Percentiles rank a stretch among this genome's conserved stretches.
Evolutionary conservation across 2,888 invertebrate species (phyloP).

Genomic region (Lamproptera curius): DNA sequence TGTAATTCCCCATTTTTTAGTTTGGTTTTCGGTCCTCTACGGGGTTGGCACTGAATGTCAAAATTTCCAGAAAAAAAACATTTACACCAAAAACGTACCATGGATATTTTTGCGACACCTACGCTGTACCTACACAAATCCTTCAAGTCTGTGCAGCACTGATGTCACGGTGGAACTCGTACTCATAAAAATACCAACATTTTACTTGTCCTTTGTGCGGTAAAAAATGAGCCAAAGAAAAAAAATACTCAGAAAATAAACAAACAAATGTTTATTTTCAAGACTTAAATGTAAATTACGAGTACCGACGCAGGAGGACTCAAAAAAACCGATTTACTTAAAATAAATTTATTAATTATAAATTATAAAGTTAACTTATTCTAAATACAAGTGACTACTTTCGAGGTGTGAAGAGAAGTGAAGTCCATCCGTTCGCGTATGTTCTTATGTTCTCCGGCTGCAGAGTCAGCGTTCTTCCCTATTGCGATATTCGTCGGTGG

Average conservation of each 20-base stretch:
- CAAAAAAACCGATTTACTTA: too few relatives aligned
- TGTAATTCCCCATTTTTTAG: too few relatives aligned
- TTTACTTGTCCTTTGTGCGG: background rate
- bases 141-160: too few relatives aligned
- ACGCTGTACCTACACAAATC: too few relatives aligned
- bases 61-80: background rate
- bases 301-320: too few relatives aligned
- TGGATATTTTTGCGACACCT: background rate
- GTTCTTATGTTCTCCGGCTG: too few relatives aligned
- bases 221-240: background rate
- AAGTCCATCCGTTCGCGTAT: too few relatives aligned
- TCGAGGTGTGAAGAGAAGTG: too few relatives aligned
- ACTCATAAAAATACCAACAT: background rate
- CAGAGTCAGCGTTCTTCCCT: too few relatives aligned
- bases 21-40: background rate
- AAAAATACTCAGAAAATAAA: background rate
- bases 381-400: too few relatives aligned
- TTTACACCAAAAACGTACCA: background rate
- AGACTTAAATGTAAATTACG: background rate
- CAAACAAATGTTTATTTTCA: background rate
- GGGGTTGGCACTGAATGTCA: background rate
- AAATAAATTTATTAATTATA: background rate
- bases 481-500: too few relatives aligned
- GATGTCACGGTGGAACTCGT: too few relatives aligned
- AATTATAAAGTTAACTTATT: background rate